These are phyloP conservation scores for Drosophila busckii DNA, from an alignment of 1,140 invertebrate species.

Conservation along the genomic window DNA sequence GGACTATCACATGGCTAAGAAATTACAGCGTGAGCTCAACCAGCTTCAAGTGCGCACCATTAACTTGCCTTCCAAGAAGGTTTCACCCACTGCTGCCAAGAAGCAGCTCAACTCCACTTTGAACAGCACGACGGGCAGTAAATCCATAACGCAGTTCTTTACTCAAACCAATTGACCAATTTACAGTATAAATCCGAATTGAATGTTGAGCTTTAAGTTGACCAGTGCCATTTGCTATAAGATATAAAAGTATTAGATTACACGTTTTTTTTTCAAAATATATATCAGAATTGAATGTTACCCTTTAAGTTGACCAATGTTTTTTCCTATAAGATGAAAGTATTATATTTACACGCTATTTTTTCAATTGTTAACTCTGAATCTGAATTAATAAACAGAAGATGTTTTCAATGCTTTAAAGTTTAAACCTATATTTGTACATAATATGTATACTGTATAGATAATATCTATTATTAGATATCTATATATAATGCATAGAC, in stretches of 20 bases:
- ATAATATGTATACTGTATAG: constrained; percentile 7
- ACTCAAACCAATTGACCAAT: constrained; percentile 43
- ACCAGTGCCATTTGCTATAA: constrained; percentile 1
- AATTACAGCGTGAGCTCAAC: constrained; percentile 79
- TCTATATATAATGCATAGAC: constrained; percentile 30
- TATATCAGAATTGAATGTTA: no score
- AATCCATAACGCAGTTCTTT: constrained; percentile 67
- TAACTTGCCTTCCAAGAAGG: constrained; percentile 27
- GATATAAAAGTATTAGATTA: not conserved
- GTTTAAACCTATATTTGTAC: constrained; percentile 9
- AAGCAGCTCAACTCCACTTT: constrained; percentile 39
- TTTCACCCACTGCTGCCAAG: constrained; percentile 22
- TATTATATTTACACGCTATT: no score
- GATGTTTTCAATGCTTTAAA: no score
- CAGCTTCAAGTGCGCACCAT: constrained; percentile 52
- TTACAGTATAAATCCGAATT: not conserved
- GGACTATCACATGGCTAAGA: constrained; percentile 86
- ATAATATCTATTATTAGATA: constrained; percentile 12
- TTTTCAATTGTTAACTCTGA: no score
- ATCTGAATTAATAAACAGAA: no score
- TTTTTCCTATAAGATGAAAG: no score
- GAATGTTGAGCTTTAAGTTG: not conserved
- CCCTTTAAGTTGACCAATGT: no score
- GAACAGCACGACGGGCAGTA: constrained; percentile 18
- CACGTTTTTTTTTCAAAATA: not conserved